phyloP scores from a whole-genome alignment of 2,888 invertebrate species.

The Xestia sexstrigata region DNA sequence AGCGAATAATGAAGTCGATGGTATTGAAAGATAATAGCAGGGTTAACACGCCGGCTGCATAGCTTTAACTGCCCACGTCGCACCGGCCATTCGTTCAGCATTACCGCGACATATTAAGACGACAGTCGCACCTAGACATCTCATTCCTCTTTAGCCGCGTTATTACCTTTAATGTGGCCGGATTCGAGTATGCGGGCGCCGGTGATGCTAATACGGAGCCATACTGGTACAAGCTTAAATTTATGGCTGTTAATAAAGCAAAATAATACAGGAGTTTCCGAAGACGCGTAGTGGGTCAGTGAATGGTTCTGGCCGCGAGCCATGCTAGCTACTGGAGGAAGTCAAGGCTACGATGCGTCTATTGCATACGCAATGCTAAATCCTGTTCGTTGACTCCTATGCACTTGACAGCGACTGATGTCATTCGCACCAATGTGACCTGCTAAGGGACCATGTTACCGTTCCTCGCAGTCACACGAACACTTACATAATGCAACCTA shows the following conservation, averaged over 20 bases:
- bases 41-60: conserved; percentile 84
- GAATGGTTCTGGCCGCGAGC: conserved; percentile 85
- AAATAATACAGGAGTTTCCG: conserved; percentile 76
- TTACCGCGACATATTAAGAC: conserved; percentile 67
- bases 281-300: conserved; percentile 82
- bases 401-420: conserved; percentile 88
- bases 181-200: conserved; percentile 56
- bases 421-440: conserved; percentile 88
- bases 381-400: conserved; percentile 88
- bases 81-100: conserved; percentile 71
- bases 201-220: conserved; percentile 48
- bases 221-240: conserved; percentile 45
- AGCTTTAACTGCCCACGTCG: conserved; percentile 77
- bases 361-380: conserved; percentile 86
- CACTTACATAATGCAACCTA: conserved; percentile 87
- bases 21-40: conserved; percentile 89
- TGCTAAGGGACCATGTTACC: conserved; percentile 88
- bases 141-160: conserved; percentile 57
- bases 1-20: conserved; percentile 89
- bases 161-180: conserved; percentile 54
- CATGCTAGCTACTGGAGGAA: conserved; percentile 81
- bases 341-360: conserved; percentile 85
- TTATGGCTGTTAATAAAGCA: conserved; percentile 58
- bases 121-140: conserved; percentile 61
- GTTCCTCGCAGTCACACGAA: conserved; percentile 85